Evolutionary conservation across 2,113 vertebrate species (phyloP), one percentile per base, ranked within the genome.

Genomic region (Pterocles orientalis): DNA sequence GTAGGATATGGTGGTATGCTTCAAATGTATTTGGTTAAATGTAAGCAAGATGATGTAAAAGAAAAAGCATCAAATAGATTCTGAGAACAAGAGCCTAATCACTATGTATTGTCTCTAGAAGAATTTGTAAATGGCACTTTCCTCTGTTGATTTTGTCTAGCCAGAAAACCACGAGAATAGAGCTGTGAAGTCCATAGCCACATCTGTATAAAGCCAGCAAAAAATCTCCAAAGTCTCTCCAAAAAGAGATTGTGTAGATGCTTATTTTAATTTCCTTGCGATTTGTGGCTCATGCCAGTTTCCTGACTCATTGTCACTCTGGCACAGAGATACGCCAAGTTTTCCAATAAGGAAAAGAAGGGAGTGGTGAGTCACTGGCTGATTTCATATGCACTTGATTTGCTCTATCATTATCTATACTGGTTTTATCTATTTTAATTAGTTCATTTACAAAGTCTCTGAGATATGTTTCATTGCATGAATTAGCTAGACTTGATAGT

Each of bases 261-360:
- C 34, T 90, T 36, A 17, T 45, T 88, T 94, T 82, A 33, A 91
- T 95, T 93, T 93, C 68, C 90, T 93, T 79, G 80, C 87, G 71
- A 2, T 68, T 47, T 84, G 92, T 65, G 95, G 92, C 64, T 96
- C 33, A 76, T 91, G 83, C 88, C 92, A 76, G 65, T 81, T 90
- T 61, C 94, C 83, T 96, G 96, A 96, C 91, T 96, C 96, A 96
- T 16, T 54, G 9, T 97, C 92, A 86, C 92, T 79, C 92, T 0
- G 0, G 57, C 14, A 19, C 5, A 13, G 82, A 50, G 93, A 71
- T 88, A 69, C 0, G 57, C 92, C 23, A 56, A 65, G 86, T 89
- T 96, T 94, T 96, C 94, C 95, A 92, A 93, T 80, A 82, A 86
- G 92, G 90, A 94, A 96, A 94, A 86, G 45, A 92, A 89, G 83